These are phyloP conservation scores for Mechanitis messenoides DNA, from an alignment of 2,888 invertebrate genomes.

Conservation along the genomic window DNA sequence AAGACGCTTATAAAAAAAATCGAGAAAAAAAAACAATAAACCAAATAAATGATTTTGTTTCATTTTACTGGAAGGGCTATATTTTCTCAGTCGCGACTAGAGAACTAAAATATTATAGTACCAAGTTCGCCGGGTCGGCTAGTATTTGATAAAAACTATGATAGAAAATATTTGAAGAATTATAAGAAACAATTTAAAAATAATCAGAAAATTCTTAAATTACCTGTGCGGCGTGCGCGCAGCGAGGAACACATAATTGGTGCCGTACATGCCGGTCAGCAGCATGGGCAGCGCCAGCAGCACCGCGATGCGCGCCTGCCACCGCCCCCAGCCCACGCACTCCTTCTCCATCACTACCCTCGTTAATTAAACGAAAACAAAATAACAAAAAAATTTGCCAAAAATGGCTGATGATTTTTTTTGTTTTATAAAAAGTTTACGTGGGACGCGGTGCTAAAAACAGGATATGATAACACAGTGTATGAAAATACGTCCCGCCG, in stretches of 20 bases:
- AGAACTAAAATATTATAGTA: neutral
- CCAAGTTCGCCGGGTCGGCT: neutral
- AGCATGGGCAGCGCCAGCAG: conserved; percentile 66
- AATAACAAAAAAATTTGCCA: neutral
- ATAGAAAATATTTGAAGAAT: neutral
- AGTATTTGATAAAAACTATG: no score
- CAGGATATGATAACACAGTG: neutral
- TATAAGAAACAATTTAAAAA: neutral
- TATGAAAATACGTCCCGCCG: conserved; percentile 31
- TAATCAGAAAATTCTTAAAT: neutral
- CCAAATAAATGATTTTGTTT: no score
- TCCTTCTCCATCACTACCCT: conserved; percentile 38
- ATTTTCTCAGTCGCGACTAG: no score
- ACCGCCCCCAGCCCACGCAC: conserved; percentile 58
- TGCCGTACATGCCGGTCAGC: conserved; percentile 64
- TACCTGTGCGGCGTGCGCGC: conserved; percentile 62
- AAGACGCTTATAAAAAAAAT: no score
- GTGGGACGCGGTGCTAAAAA: neutral
- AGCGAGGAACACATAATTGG: conserved; percentile 70
- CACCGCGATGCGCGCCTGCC: conserved; percentile 63
- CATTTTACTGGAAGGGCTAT: no score
- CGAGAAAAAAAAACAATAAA: no score
- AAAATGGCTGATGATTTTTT: no score
- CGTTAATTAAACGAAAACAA: neutral
- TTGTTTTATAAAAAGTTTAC: no score